Evolutionary conservation across 2,888 invertebrate species (phyloP).

Genomic region (Spodoptera picta): DNA sequence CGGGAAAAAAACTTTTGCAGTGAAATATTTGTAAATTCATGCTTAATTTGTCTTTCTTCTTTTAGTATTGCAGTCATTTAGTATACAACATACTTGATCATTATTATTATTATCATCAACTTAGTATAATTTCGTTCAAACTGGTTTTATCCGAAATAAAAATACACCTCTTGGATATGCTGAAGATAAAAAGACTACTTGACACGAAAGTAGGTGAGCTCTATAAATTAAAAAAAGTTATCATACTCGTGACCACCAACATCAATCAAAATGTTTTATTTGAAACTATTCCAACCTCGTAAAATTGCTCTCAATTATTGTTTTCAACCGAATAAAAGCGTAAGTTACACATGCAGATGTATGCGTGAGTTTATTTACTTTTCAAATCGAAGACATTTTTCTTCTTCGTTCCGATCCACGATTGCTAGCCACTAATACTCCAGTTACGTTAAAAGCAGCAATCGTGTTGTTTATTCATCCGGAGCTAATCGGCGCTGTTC

Average conservation of each 20-base stretch:
- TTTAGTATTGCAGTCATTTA: constrained; percentile 6
- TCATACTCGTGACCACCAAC: too few relatives aligned
- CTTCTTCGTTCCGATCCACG: constrained; percentile 25
- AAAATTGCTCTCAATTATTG: constrained; percentile 1
- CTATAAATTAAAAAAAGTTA: background rate
- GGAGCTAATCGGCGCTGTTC: constrained; percentile 31
- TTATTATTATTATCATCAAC: background rate
- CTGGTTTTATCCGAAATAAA: too few relatives aligned
- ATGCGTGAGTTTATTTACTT: constrained; percentile 41
- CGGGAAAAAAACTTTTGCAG: background rate
- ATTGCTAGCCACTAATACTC: constrained; percentile 40
- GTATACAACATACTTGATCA: background rate
- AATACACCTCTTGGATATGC: background rate
- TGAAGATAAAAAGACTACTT: background rate
- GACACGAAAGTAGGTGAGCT: too few relatives aligned
- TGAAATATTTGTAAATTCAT: background rate
- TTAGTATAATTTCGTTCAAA: too few relatives aligned
- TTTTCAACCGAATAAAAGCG: constrained; percentile 29
- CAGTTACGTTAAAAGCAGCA: constrained; percentile 48
- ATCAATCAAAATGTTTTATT: background rate
- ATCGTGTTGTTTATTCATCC: constrained; percentile 46
- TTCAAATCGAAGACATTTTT: constrained; percentile 40
- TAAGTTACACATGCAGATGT: constrained; percentile 33
- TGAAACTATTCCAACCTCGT: background rate
- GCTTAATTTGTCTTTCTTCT: constrained; percentile 2